These are phyloP conservation scores for Heliothis peltigera DNA, from an alignment of 2,888 invertebrate species.

Conservation along the genomic window DNA sequence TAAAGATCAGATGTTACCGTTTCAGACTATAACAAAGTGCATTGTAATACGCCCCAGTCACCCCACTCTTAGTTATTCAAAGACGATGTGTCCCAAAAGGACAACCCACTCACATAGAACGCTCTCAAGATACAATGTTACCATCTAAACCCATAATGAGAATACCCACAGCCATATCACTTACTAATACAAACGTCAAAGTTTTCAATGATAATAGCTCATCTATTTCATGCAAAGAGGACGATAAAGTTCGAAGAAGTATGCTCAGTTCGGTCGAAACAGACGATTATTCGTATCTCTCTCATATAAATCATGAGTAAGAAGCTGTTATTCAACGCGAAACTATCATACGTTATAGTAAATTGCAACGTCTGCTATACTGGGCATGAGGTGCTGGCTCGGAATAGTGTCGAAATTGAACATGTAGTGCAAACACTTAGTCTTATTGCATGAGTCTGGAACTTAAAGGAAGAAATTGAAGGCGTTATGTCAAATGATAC, in stretches of 20 bases:
- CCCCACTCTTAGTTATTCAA: too few relatives aligned
- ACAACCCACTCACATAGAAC: too few relatives aligned
- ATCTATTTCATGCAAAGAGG: neutral
- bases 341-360: constrained; percentile 33
- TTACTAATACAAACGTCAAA: constrained; percentile 1
- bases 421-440: neutral
- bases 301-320: constrained; percentile 30
- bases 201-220: neutral
- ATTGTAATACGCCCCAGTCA: too few relatives aligned
- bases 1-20: too few relatives aligned
- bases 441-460: constrained; percentile 1
- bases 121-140: neutral
- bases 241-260: constrained; percentile 22
- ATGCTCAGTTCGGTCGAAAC: constrained; percentile 7
- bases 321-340: constrained; percentile 32
- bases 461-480: too few relatives aligned
- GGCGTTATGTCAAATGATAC: too few relatives aligned
- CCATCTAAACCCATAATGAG: neutral
- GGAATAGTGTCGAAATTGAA: neutral
- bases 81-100: too few relatives aligned
- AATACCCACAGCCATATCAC: neutral
- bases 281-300: constrained; percentile 32
- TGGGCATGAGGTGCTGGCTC: neutral
- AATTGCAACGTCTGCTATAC: constrained; percentile 6
- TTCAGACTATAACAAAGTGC: too few relatives aligned